A percentile compares a stretch with the other conserved stretches of the same genome.
These are phyloP conservation scores for Pantherophis guttatus DNA, from an alignment of 2,113 vertebrate genomes.

Conservation along the genomic window DNA sequence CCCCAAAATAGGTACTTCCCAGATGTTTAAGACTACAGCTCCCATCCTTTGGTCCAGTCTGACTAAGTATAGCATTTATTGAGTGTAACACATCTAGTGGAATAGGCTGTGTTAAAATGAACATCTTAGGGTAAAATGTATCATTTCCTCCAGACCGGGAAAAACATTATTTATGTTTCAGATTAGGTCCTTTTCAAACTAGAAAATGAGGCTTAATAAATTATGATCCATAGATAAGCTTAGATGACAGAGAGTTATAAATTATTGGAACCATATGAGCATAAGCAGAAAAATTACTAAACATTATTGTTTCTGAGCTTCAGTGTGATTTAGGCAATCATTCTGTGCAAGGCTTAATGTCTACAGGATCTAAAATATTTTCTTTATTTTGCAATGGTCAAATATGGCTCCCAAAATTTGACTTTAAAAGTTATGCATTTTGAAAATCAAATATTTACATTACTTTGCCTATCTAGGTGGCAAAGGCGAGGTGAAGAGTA, in stretches of 20 bases:
- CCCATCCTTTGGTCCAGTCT: background rate
- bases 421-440: constrained; percentile 32
- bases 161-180: background rate
- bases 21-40: background rate
- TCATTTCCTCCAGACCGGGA: background rate
- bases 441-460: constrained; percentile 36
- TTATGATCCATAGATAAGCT: background rate
- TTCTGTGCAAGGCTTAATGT: background rate
- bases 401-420: constrained; percentile 30
- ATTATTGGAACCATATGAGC: no score
- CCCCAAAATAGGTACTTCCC: background rate
- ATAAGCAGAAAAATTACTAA: background rate
- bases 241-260: background rate
- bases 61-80: background rate
- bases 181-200: background rate
- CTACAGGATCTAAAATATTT: background rate
- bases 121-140: constrained; percentile 4
- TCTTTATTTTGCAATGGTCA: background rate
- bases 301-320: background rate
- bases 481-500: no score
- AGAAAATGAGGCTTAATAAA: background rate
- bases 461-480: background rate
- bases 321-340: background rate
- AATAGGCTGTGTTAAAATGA: background rate
- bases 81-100: background rate